Evolutionary conservation across 2,888 invertebrate genomes (phyloP).

Genomic region (Neria commutata): DNA sequence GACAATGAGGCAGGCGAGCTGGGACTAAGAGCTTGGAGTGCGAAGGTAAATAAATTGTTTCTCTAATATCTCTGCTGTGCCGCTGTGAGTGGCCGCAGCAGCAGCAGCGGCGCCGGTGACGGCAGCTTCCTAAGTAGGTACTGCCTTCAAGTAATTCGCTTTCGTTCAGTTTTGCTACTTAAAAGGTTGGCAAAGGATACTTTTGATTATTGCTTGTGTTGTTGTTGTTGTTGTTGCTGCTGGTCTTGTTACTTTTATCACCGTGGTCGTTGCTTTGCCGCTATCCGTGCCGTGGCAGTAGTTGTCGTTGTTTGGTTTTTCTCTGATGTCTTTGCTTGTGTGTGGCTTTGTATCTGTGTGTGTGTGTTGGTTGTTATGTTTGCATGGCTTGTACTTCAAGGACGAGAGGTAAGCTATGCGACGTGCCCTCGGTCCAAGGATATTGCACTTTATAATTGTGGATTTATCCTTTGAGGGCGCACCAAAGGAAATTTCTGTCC

Average conservation of each 20-base stretch:
- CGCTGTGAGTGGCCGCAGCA: neutral
- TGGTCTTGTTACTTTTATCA: too few species aligned
- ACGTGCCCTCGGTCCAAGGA: neutral
- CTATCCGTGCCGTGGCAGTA: too few species aligned
- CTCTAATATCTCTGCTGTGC: neutral
- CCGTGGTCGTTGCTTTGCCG: too few species aligned
- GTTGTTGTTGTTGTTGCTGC: neutral
- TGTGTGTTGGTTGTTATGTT: neutral
- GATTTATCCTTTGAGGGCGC: neutral
- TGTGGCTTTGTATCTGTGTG: neutral
- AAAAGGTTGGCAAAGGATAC: constrained; percentile 7
- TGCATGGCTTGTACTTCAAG: neutral
- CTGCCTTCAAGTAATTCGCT: neutral
- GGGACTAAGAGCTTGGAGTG: neutral
- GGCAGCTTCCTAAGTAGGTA: neutral
- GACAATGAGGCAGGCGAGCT: constrained; percentile 36
- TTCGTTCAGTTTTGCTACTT: neutral
- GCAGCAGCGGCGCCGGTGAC: neutral
- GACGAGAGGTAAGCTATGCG: neutral
- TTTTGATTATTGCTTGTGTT: neutral
- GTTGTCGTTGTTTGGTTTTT: too few species aligned
- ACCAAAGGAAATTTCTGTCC: too few species aligned
- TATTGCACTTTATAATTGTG: neutral
- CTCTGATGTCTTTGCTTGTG: too few species aligned
- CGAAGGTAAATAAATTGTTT: constrained; percentile 3